phyloP scores from a whole-genome alignment of 2,113 vertebrate species.

The Xiphophorus hellerii region DNA sequence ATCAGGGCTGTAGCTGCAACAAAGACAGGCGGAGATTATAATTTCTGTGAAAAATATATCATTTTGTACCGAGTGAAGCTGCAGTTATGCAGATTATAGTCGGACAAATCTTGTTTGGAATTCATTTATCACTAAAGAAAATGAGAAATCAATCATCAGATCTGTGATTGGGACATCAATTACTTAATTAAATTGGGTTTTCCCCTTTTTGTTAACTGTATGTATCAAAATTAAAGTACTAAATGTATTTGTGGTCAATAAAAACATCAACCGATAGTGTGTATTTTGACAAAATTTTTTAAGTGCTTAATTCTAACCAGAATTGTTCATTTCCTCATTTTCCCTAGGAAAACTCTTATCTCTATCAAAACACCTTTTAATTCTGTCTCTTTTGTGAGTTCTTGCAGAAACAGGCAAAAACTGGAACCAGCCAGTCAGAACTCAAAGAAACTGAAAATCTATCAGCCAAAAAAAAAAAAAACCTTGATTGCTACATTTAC shows the following conservation, averaged over 20 bases:
- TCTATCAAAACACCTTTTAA: too few species aligned
- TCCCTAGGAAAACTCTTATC: too few species aligned
- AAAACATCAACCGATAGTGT: not conserved
- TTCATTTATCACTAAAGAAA: not conserved
- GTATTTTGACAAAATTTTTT: not conserved
- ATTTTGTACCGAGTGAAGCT: conserved; percentile 55
- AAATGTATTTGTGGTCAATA: not conserved
- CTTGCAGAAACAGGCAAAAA: not conserved
- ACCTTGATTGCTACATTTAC: too few species aligned
- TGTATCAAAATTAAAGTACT: not conserved
- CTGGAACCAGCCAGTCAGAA: not conserved
- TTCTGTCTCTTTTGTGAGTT: not conserved
- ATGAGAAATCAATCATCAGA: not conserved
- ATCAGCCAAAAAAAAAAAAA: too few species aligned
- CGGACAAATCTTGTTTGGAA: not conserved
- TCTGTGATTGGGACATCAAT: not conserved
- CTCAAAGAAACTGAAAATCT: not conserved
- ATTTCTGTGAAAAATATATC: conserved; percentile 75
- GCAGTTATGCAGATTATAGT: conserved; percentile 46
- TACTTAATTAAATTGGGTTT: not conserved
- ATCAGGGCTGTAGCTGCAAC: conserved; percentile 82
- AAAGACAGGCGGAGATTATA: conserved; percentile 73
- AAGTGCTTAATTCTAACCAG: not conserved
- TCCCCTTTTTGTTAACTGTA: not conserved
- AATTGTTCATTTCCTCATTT: not conserved